Conservation (phyloP, 2,797 vertebrate genomes). For the Uromys caudimaculatus region DNA sequence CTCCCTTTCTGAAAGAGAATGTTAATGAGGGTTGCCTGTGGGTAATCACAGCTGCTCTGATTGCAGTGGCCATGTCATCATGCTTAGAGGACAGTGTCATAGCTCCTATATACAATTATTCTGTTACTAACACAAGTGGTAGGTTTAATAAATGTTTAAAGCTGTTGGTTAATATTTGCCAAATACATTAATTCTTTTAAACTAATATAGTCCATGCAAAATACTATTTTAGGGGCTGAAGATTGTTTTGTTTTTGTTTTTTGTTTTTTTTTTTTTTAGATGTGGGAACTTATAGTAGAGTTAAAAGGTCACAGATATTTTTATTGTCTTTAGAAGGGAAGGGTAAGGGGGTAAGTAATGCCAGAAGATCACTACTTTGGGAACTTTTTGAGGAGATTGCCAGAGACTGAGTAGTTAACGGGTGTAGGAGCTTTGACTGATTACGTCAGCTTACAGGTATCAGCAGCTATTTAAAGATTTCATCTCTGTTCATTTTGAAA, state of each 20-base stretch:
- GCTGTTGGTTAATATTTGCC: slow-evolving; percentile 18
- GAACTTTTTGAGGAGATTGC: slow-evolving; percentile 8
- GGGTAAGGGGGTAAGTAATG: neutral
- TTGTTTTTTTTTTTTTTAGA: neutral
- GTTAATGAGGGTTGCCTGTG: neutral
- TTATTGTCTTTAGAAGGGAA: slow-evolving; percentile 38
- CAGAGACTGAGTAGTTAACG: neutral
- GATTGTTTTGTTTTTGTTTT: too few species aligned
- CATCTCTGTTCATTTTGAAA: neutral
- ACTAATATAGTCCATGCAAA: slow-evolving; percentile 20
- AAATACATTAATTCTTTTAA: neutral
- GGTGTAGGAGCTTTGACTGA: slow-evolving; percentile 2
- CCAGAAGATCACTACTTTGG: neutral
- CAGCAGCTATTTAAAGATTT: slow-evolving; percentile 43
- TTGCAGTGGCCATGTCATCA: neutral
- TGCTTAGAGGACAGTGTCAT: neutral
- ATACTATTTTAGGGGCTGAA: neutral
- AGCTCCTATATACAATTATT: neutral
- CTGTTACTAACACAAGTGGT: neutral
- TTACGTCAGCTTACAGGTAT: slow-evolving; percentile 13
- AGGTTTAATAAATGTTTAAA: slow-evolving; percentile 38
- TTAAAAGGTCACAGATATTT: slow-evolving; percentile 31
- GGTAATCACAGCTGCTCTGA: neutral
- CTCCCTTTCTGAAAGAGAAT: neutral
- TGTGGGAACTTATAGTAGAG: neutral